These are phyloP conservation scores for Phaonia tiefii DNA, from an alignment of 2,888 invertebrate species.

Conservation along the genomic window DNA sequence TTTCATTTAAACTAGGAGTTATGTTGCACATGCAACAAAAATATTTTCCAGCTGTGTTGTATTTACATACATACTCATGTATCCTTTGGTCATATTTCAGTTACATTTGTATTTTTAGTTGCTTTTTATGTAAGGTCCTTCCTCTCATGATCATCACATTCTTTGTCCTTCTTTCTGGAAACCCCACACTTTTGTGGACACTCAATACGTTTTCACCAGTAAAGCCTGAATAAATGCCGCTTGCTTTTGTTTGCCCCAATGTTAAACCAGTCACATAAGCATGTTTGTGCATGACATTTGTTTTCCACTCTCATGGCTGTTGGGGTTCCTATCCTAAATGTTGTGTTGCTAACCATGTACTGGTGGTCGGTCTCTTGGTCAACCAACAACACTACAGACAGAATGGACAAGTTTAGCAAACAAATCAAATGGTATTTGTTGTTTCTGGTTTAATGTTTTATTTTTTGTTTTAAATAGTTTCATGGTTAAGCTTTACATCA, in stretches of 20 bases:
- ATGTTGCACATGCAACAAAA: too few relatives aligned
- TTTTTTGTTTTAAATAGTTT: neutral
- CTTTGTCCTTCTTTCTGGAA: too few relatives aligned
- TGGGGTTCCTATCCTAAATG: neutral
- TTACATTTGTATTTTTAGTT: too few relatives aligned
- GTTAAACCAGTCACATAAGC: slow-evolving; percentile 18
- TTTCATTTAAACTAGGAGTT: too few relatives aligned
- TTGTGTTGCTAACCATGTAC: neutral
- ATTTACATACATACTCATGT: too few relatives aligned
- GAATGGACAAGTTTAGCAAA: slow-evolving; percentile 7
- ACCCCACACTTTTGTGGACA: too few relatives aligned
- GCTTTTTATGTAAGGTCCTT: too few relatives aligned
- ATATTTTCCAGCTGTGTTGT: too few relatives aligned
- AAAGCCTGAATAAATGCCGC: neutral
- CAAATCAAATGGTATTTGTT: neutral
- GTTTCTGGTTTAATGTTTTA: neutral
- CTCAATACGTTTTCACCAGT: too few relatives aligned
- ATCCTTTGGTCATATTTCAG: too few relatives aligned
- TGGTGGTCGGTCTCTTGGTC: slow-evolving; percentile 1
- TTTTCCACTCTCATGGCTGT: neutral
- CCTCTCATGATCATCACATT: too few relatives aligned
- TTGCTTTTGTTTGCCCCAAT: slow-evolving; percentile 1
- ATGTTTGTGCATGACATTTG: slow-evolving; percentile 17
- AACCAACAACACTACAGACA: neutral
- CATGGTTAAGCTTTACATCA: neutral